Conservation (phyloP, 2,797 vertebrate genomes). For the Gadopsis marmoratus region DNA sequence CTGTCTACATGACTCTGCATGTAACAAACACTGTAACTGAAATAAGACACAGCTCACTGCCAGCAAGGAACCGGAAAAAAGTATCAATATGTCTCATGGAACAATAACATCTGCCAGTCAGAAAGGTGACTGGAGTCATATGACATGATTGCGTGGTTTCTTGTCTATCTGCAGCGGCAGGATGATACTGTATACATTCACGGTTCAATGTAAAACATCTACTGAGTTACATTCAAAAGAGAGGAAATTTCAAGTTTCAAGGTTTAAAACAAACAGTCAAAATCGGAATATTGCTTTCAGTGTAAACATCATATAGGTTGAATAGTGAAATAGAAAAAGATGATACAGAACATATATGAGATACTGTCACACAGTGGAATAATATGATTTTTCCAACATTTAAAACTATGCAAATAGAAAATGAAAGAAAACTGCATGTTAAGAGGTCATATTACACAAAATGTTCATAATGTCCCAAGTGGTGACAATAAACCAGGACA, state of each 20-base stretch:
- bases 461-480: background rate
- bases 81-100: slow-evolving; percentile 7
- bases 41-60: slow-evolving; percentile 23
- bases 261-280: no score
- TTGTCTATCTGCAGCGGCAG: background rate
- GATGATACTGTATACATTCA: no score
- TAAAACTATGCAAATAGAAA: background rate
- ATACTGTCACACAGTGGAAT: no score
- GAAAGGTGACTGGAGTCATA: slow-evolving; percentile 8
- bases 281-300: no score
- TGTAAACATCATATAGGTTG: no score
- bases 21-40: background rate
- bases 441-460: background rate
- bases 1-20: no score
- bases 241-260: no score
- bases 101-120: slow-evolving; percentile 9
- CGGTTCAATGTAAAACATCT: no score
- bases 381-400: background rate
- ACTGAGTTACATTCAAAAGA: no score
- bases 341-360: no score
- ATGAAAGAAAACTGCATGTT: background rate
- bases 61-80: slow-evolving; percentile 24
- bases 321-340: no score
- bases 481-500: background rate
- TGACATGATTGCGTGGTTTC: background rate